Percentiles rank a stretch among this genome's conserved stretches.
Conservation (phyloP, 2,113 vertebrate species). For the Numenius arquata region DNA sequence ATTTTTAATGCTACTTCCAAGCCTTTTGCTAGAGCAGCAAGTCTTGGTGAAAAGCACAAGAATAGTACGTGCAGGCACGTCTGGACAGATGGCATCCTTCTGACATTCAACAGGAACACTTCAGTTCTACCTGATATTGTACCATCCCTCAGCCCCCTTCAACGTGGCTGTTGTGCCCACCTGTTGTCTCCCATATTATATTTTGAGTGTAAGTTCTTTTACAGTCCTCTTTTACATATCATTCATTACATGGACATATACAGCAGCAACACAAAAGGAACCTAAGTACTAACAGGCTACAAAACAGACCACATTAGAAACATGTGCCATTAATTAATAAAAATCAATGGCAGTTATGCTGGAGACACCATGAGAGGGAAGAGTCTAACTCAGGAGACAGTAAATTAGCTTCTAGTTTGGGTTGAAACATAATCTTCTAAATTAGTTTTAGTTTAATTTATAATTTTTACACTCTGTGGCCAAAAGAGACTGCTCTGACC, state of each 20-base stretch:
- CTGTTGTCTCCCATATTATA: background rate
- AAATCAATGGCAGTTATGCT: constrained; percentile 12
- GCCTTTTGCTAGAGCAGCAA: background rate
- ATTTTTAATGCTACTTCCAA: constrained; percentile 12
- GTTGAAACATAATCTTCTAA: constrained; percentile 17
- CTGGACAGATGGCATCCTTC: constrained; percentile 32
- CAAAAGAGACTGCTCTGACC: background rate
- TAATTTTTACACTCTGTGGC: constrained; percentile 21
- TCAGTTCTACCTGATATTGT: background rate
- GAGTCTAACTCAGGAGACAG: constrained; percentile 8
- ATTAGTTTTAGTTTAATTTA: constrained; percentile 47
- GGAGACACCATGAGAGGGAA: background rate
- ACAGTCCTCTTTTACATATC: background rate
- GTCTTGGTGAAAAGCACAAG: background rate
- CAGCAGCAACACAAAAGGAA: background rate
- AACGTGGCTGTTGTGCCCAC: background rate
- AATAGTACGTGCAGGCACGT: background rate
- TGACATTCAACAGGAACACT: background rate
- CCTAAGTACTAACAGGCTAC: background rate
- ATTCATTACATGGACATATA: background rate
- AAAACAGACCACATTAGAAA: background rate
- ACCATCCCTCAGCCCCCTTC: background rate
- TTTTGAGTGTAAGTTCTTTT: background rate
- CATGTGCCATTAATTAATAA: constrained; percentile 12
- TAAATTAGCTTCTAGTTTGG: constrained; percentile 43